phyloP scores from a whole-genome alignment of 35 echinoderm and acorn worm genomes.

The Lytechinus variegatus region DNA sequence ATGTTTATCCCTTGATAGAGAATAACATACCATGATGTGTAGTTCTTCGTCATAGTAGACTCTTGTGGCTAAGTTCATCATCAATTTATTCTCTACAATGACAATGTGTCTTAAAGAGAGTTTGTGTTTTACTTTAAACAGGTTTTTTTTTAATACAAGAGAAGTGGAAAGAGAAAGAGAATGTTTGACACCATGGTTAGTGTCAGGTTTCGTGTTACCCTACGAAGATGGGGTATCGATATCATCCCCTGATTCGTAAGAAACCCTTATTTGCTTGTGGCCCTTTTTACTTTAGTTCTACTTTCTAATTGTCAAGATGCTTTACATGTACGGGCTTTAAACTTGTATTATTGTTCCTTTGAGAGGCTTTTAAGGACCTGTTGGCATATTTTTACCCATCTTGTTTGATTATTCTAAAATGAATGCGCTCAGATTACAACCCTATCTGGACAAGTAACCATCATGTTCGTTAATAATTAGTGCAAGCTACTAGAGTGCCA shows the following conservation, averaged over 20 bases:
- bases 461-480: not conserved
- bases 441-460: not conserved
- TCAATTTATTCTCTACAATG: not conserved
- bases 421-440: not conserved
- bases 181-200: not conserved
- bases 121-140: not conserved
- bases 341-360: not conserved
- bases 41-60: not conserved
- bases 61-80: slow-evolving; percentile 16
- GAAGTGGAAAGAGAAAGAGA: not conserved
- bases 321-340: not conserved
- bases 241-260: slow-evolving; percentile 19
- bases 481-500: not conserved
- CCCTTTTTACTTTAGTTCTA: not conserved
- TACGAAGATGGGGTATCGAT: slow-evolving; percentile 13
- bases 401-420: not conserved
- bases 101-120: not conserved
- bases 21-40: not conserved
- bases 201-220: slow-evolving; percentile 7
- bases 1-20: not conserved
- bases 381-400: not conserved
- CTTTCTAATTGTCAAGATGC: not conserved
- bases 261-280: slow-evolving; percentile 36
- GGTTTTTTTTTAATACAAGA: not conserved
- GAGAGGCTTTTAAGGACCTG: not conserved